Evolutionary conservation across 2,797 vertebrate genomes (phyloP), one percentile per base, ranked within the genome.

Genomic region (Amphiprion clarkii): DNA sequence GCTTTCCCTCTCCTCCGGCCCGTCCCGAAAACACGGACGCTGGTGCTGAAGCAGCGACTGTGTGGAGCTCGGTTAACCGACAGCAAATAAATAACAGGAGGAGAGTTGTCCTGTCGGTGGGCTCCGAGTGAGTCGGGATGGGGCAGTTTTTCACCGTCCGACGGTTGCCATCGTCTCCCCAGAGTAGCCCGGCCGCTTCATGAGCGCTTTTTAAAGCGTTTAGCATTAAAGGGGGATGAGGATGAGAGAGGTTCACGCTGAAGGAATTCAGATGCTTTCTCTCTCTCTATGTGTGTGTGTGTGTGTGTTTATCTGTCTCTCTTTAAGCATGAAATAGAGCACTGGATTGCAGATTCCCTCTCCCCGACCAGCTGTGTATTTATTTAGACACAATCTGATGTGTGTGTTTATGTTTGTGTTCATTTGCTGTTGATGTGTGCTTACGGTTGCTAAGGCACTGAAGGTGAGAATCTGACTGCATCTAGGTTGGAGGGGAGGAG

Each of bases 211-310:
- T 79, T 62, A 74, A 8, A 76, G 67, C 79, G 79, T 84, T 88
- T 74, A 65, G 76, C 67, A 78, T 78, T 19, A 67, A 46, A 66
- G 79, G 60, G 76, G 82, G 86, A 85, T 86, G 85, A 83, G 81
- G 81, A 85, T 77, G 84, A 87, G 86, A 88, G 88, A 53, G 88
- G 70, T 90, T 90, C 84, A 89, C 75, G 92, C 93, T 93, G 91
- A 90, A 92, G 92, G 93, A 94, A 94, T 94, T 94, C 88, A 91
- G 91, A 93, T 89, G 93, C 91, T 83, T 31, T 76, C 64, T 48
- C 42, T 75, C 48, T 12, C 67, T 51, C 59, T 14, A 64, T 12
- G 69, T n/a, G 75, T 14, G 54, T 21, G 58, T 27, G 64, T 46
- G 65, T 63, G 66, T 77, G 65, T 71, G 66, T 81, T 46, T 78